Evolutionary conservation across 2,888 invertebrate genomes (phyloP).

Genomic region (Cenopis cana): DNA sequence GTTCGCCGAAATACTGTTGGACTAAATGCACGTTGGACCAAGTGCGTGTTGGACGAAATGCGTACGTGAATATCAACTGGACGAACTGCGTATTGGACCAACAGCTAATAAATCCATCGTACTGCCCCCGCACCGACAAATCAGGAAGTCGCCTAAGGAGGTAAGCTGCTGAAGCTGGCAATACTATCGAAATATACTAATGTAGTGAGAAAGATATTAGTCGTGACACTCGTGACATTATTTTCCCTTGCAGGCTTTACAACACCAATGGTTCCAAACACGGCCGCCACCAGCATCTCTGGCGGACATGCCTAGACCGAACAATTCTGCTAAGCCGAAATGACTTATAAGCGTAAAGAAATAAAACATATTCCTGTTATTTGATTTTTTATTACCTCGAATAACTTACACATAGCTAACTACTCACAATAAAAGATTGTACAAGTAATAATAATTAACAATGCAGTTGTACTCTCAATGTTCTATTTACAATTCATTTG

Average conservation of each 20-base stretch:
- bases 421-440: slow-evolving; percentile 52
- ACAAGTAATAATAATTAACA: slow-evolving; percentile 64
- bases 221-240: neutral
- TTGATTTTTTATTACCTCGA: slow-evolving; percentile 57
- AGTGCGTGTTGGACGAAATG: too few relatives aligned
- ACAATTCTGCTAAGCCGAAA: slow-evolving; percentile 59
- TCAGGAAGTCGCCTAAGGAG: too few relatives aligned
- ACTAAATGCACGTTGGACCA: too few relatives aligned
- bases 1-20: too few relatives aligned
- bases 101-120: too few relatives aligned
- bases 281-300: slow-evolving; percentile 87
- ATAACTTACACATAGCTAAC: slow-evolving; percentile 59
- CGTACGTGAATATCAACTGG: too few relatives aligned
- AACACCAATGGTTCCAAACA: slow-evolving; percentile 89
- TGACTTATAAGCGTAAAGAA: slow-evolving; percentile 40
- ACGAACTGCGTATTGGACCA: too few relatives aligned
- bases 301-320: slow-evolving; percentile 89
- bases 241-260: slow-evolving; percentile 86
- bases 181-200: too few relatives aligned
- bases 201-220: too few relatives aligned
- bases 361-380: slow-evolving; percentile 52
- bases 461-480: slow-evolving; percentile 68
- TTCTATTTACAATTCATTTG: slow-evolving; percentile 61
- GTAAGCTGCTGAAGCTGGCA: too few relatives aligned
- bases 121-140: too few relatives aligned